Percentiles rank a stretch among this genome's conserved stretches.
These are phyloP conservation scores for Trileptium ribeirensis DNA, from an alignment of 2,888 invertebrate species.

Conservation along the genomic window DNA sequence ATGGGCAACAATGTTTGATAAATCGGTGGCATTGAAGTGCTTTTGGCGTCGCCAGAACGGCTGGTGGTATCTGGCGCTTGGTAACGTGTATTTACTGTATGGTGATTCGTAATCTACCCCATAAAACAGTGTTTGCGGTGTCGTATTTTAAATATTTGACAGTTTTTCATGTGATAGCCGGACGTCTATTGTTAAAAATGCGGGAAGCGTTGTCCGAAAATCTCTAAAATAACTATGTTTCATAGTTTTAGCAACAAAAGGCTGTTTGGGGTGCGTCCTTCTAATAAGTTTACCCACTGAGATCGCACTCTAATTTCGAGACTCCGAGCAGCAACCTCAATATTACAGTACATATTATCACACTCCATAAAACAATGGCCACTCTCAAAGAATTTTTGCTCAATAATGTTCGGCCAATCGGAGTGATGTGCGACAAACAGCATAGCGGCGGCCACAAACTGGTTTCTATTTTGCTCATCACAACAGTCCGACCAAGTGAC, in stretches of 20 bases:
- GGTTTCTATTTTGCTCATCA: background rate
- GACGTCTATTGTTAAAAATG: background rate
- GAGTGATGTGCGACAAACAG: background rate
- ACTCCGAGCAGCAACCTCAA: background rate
- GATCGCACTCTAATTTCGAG: background rate
- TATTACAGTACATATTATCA: background rate
- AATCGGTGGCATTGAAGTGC: background rate
- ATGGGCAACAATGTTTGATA: background rate
- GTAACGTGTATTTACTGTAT: background rate
- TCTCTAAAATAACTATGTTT: background rate
- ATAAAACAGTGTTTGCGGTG: background rate
- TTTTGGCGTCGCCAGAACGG: background rate
- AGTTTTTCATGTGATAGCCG: background rate
- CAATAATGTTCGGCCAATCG: background rate
- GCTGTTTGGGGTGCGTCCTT: background rate
- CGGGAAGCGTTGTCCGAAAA: background rate
- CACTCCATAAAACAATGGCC: slow-evolving; percentile 1
- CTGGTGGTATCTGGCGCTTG: background rate
- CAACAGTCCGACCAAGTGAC: no score
- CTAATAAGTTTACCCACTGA: background rate
- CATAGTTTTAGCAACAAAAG: background rate
- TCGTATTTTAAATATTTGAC: background rate
- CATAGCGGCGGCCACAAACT: background rate
- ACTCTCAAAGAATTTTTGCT: slow-evolving; percentile 21
- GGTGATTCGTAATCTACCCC: background rate